Base-by-base conservation (phyloP, 1,140 invertebrate genomes). In the Polypedilum pembai region DNA sequence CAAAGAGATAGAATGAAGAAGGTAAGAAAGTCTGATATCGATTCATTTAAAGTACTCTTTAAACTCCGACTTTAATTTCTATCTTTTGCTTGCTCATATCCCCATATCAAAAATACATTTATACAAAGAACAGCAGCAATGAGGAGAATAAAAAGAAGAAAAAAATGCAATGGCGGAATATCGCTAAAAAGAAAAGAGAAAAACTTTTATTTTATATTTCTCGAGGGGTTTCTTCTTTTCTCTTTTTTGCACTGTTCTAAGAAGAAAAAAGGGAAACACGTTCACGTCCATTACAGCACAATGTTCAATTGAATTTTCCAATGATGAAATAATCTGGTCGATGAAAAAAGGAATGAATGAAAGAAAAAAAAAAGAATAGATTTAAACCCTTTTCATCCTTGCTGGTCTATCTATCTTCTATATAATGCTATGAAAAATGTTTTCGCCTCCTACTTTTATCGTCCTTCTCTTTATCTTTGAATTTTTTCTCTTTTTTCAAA, bases 271-370 rank as follows among this genome's bases (percentile, higher is more conserved):
- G 45, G n/a, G n/a, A n/a, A 56, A 56, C 3, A 56, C n/a, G 15
- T 56, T 56, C 12, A 56, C 45, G 12, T 56, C 45, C 45, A 56
- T 56, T 56, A 56, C 45, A n/a, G n/a, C 12, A 56, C 45, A 56
- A 56, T 56, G 45, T 56, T 56, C 45, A 56, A 56, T 56, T 56
- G 45, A 56, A 56, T 56, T 56, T 56, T 56, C 45, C 45, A 56
- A 56, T 56, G 45, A 56, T n/a, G 45, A 56, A 56, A 56, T 56
- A 56, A 56, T 56, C 45, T 56, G 45, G 45, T 56, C 45, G 45
- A 56, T 56, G 45, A n/a, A n/a, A 56, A 56, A 45, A 56, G n/a
- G 15, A n/a, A 56, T n/a, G 45, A 33, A 33, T 33, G 24, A 5
- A 33, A 33, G 24, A 33, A 33, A 33, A 33, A 33, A 33, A 12